phyloP scores from a whole-genome alignment of 2,113 vertebrate genomes.

The Odobenus rosmarus region DNA sequence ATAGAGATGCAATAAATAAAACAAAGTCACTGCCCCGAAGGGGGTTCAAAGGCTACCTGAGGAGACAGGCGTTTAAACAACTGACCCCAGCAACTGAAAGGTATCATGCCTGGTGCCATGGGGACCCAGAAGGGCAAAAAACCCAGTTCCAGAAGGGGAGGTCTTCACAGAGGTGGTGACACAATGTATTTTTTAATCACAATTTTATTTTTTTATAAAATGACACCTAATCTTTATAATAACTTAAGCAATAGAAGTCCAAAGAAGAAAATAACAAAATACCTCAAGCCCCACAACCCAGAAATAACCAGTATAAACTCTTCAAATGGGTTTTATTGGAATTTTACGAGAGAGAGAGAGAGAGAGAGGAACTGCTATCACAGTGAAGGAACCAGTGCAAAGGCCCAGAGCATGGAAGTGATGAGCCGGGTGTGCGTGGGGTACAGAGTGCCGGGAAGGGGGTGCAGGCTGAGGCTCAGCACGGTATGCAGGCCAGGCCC shows the following conservation, averaged over 20 bases:
- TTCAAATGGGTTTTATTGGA: neutral
- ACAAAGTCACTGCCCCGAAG: neutral
- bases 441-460: too few species aligned
- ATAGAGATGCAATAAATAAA: neutral
- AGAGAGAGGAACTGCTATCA: neutral
- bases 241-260: neutral
- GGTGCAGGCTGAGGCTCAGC: fast-evolving
- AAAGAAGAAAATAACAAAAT: neutral
- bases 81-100: neutral
- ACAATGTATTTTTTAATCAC: neutral
- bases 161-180: neutral
- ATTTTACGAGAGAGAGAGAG: neutral
- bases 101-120: fast-evolving
- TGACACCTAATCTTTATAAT: neutral
- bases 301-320: neutral
- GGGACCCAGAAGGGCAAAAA: neutral
- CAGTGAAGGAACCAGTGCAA: neutral
- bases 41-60: neutral
- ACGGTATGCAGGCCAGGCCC: neutral
- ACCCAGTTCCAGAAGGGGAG: neutral
- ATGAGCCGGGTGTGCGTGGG: neutral
- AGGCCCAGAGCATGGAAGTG: neutral
- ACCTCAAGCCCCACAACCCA: neutral
- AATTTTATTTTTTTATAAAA: neutral
- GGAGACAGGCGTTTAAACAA: neutral